phyloP scores from a whole-genome alignment of 2,113 vertebrate genomes.

The Entelurus aequoreus region DNA sequence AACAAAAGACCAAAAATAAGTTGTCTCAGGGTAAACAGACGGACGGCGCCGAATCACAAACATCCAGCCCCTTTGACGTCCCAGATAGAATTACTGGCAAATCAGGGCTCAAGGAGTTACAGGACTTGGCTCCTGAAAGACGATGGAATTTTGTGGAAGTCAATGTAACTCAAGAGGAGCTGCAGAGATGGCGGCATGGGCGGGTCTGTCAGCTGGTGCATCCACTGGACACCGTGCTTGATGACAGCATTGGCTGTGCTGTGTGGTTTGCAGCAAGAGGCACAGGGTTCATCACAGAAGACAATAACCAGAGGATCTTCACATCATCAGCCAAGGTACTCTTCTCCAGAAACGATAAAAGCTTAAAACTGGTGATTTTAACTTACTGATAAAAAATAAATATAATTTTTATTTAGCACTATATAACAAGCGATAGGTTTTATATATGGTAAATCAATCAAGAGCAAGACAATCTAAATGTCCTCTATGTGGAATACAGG shows the following conservation, averaged over 20 bases:
- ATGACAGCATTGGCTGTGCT: slow-evolving; percentile 95
- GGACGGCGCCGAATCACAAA: neutral
- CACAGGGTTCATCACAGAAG: slow-evolving; percentile 64
- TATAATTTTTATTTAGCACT: too few species aligned
- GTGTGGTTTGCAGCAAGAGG: slow-evolving; percentile 95
- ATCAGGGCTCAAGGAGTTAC: slow-evolving; percentile 81
- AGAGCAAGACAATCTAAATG: too few species aligned
- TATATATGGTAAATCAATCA: too few species aligned
- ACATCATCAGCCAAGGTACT: slow-evolving; percentile 83
- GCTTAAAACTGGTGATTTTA: too few species aligned
- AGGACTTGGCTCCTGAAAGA: slow-evolving; percentile 73
- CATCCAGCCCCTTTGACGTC: slow-evolving; percentile 65
- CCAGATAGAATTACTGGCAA: slow-evolving; percentile 88
- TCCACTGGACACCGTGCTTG: slow-evolving; percentile 86
- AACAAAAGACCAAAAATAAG: slow-evolving; percentile 40
- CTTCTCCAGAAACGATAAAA: neutral
- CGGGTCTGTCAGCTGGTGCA: slow-evolving; percentile 77
- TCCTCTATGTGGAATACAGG: slow-evolving; percentile 55
- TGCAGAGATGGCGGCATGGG: slow-evolving; percentile 73
- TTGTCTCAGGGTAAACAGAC: neutral
- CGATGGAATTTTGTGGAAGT: slow-evolving; percentile 95
- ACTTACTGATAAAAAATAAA: too few species aligned
- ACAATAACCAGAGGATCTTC: slow-evolving; percentile 60
- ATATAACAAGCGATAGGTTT: too few species aligned
- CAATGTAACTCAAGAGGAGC: slow-evolving; percentile 80